Percentiles rank a stretch among this genome's conserved stretches.
These are phyloP conservation scores for Drosophila planitibia DNA, from an alignment of 2,888 invertebrate species.

Conservation along the genomic window DNA sequence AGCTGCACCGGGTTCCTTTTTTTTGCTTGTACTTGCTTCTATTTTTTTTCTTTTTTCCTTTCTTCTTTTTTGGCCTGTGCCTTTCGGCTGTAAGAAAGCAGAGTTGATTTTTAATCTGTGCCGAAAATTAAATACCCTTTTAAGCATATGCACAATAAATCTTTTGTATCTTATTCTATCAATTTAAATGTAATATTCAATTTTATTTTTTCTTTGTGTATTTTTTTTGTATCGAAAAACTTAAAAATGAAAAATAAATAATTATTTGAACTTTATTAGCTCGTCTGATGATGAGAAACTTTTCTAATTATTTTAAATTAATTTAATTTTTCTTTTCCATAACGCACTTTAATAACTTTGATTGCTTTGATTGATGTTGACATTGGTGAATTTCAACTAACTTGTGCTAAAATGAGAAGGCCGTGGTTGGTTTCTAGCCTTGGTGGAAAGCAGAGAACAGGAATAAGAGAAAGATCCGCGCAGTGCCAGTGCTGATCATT, in stretches of 20 bases:
- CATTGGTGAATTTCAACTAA: not conserved
- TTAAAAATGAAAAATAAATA: too few relatives aligned
- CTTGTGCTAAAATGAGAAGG: not conserved
- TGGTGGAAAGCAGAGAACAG: not conserved
- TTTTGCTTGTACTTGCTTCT: slow-evolving; percentile 11
- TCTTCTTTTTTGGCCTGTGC: slow-evolving; percentile 8
- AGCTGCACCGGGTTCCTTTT: slow-evolving; percentile 30
- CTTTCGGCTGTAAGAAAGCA: slow-evolving; percentile 23
- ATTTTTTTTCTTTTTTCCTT: slow-evolving; percentile 11
- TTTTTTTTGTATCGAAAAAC: too few relatives aligned
- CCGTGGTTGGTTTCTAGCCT: not conserved
- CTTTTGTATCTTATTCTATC: not conserved
- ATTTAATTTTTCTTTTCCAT: too few relatives aligned
- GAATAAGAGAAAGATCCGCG: not conserved
- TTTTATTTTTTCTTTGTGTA: not conserved
- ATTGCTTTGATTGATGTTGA: too few relatives aligned
- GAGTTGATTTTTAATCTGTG: not conserved
- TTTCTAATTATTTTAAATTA: too few relatives aligned
- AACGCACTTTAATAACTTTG: too few relatives aligned
- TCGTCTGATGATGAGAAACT: too few relatives aligned
- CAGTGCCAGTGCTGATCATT: not conserved
- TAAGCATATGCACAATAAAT: not conserved
- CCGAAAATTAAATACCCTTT: not conserved
- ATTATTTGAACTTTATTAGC: too few relatives aligned
- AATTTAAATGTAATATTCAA: not conserved